Conservation (phyloP, 2,113 vertebrate genomes). For the Boulengerochromis microlepis region DNA sequence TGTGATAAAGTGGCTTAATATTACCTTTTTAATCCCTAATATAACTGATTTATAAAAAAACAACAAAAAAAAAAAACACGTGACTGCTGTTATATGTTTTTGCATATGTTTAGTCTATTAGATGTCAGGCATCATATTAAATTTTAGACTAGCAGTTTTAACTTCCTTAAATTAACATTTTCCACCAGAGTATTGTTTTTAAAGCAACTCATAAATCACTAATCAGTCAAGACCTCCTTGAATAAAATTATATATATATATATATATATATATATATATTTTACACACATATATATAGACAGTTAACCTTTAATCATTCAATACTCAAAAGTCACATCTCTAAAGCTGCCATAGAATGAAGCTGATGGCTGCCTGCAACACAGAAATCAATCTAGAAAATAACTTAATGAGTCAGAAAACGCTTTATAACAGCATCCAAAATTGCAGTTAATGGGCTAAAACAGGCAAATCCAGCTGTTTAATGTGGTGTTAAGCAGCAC, state of each 20-base stretch:
- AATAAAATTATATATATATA: not conserved
- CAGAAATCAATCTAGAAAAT: not conserved
- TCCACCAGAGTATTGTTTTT: not conserved
- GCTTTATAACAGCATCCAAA: not conserved
- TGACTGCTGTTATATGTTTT: not conserved
- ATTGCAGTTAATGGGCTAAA: not conserved
- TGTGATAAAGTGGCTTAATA: not conserved
- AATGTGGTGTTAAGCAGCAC: not conserved
- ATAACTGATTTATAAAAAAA: not conserved
- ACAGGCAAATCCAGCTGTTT: not conserved
- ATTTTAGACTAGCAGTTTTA: not conserved
- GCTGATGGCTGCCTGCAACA: not conserved
- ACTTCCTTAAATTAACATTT: not conserved
- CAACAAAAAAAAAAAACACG: rapidly evolving
- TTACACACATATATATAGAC: rapidly evolving
- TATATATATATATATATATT: too few species aligned
- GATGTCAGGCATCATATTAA: not conserved
- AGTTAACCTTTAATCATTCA: not conserved
- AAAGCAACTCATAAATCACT: not conserved
- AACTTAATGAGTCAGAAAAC: not conserved
- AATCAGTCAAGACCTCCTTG: not conserved
- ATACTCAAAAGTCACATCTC: not conserved
- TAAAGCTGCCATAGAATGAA: not conserved
- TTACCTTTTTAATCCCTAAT: not conserved
- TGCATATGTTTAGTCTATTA: not conserved